A percentile compares a stretch with the other conserved stretches of the same genome.
Conservation (phyloP, 2,113 vertebrate species). For the Gadus chalcogrammus region DNA sequence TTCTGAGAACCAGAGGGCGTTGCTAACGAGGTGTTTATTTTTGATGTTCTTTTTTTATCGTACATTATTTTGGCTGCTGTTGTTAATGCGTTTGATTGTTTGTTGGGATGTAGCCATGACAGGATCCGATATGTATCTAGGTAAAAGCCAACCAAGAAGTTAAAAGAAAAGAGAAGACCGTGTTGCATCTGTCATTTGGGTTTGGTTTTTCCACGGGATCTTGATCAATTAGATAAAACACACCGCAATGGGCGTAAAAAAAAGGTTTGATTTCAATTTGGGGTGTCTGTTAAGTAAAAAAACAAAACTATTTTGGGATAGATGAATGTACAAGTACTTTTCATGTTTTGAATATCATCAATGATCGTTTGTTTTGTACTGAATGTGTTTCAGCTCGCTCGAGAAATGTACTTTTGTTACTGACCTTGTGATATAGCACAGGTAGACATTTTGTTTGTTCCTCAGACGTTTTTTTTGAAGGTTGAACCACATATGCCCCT, state of each 20-base stretch:
- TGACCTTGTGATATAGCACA: conserved; percentile 21
- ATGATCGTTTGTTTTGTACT: conserved; percentile 48
- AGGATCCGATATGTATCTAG: conserved; percentile 24
- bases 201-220: conserved; percentile 12
- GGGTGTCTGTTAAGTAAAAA: conserved; percentile 33
- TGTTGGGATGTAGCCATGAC: conserved; percentile 41
- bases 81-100: neutral
- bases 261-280: conserved; percentile 2
- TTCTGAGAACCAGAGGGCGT: no score
- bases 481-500: conserved; percentile 2
- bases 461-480: conserved; percentile 18
- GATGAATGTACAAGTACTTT: conserved; percentile 59
- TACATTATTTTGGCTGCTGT: conserved; percentile 23
- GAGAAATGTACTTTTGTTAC: conserved; percentile 30
- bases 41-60: neutral
- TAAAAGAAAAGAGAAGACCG: conserved; percentile 27
- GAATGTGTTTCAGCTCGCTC: conserved; percentile 41
- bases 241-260: neutral
- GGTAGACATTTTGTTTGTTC: conserved; percentile 31
- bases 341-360: conserved; percentile 49
- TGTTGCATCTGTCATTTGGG: conserved; percentile 33
- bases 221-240: conserved; percentile 1
- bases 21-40: neutral
- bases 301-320: conserved; percentile 37
- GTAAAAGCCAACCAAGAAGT: conserved; percentile 3